These are phyloP conservation scores for Sebastes schlegelii DNA, from an alignment of 2,113 vertebrate genomes.

Conservation along the genomic window DNA sequence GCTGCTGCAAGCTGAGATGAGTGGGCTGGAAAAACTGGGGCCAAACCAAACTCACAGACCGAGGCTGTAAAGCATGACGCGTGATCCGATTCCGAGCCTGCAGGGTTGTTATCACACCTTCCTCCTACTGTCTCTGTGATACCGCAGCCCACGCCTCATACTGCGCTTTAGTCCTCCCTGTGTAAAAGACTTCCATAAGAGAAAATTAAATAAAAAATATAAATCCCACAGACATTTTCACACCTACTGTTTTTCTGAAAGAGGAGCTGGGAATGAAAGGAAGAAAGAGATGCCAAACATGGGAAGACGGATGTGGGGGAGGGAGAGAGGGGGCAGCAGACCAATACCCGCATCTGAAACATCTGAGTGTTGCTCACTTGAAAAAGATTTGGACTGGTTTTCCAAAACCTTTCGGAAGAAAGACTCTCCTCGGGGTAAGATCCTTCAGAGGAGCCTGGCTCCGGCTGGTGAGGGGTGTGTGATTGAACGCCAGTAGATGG, in stretches of 20 bases:
- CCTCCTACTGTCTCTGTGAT: slow-evolving; percentile 54
- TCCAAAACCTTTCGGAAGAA: slow-evolving; percentile 37
- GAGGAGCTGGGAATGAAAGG: slow-evolving; percentile 46
- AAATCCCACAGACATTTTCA: slow-evolving; percentile 56
- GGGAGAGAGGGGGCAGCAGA: slow-evolving; percentile 15
- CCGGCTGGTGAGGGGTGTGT: slow-evolving; percentile 30
- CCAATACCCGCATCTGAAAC: slow-evolving; percentile 35
- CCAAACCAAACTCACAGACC: slow-evolving; percentile 32
- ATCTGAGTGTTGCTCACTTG: slow-evolving; percentile 54
- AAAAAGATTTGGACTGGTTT: slow-evolving; percentile 56
- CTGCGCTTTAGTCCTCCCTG: slow-evolving; percentile 27
- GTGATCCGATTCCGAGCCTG: slow-evolving; percentile 53
- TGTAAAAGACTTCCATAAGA: slow-evolving; percentile 30
- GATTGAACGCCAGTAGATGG: slow-evolving; percentile 36
- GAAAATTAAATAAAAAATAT: slow-evolving; percentile 26
- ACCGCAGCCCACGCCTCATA: slow-evolving; percentile 52
- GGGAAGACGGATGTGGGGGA: background rate
- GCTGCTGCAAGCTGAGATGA: slow-evolving; percentile 37
- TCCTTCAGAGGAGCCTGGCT: slow-evolving; percentile 37
- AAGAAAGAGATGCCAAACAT: slow-evolving; percentile 39
- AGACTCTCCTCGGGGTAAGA: slow-evolving; percentile 32
- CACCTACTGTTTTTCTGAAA: slow-evolving; percentile 58
- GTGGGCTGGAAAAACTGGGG: slow-evolving; percentile 45
- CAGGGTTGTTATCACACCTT: slow-evolving; percentile 62
- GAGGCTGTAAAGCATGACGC: slow-evolving; percentile 42